These are phyloP conservation scores for Platycercus adscitus DNA, from an alignment of 2,113 vertebrate genomes.

Conservation along the genomic window DNA sequence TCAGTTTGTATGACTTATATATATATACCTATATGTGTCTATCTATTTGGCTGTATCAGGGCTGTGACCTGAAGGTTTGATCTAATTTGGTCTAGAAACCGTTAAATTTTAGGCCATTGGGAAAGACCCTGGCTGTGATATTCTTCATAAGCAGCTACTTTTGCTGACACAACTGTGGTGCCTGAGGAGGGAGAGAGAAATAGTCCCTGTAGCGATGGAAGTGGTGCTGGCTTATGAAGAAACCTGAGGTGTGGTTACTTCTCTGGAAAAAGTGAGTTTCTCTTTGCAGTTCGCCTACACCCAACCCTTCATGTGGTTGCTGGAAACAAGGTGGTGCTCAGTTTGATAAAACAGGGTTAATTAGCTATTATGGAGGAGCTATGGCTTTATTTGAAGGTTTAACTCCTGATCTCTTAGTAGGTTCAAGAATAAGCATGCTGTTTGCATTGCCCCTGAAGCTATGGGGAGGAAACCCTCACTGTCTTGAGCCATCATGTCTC, in stretches of 20 bases:
- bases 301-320: background rate
- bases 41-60: background rate
- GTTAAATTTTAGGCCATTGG: background rate
- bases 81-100: background rate
- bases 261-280: background rate
- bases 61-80: background rate
- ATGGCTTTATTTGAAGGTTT: background rate
- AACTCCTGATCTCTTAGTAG: background rate
- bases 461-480: accelerated
- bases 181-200: background rate
- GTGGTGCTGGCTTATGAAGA: accelerated
- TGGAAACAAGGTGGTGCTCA: background rate
- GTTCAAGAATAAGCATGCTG: background rate
- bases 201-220: background rate
- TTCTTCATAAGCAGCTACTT: background rate
- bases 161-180: background rate
- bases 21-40: accelerated
- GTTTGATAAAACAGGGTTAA: background rate
- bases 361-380: background rate
- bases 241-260: accelerated
- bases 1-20: background rate
- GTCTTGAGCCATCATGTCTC: background rate
- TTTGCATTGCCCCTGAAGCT: background rate
- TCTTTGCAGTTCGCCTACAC: background rate
- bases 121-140: background rate